Evolutionary conservation across 1,140 invertebrate species (phyloP).

Genomic region (Zaprionus davidi): DNA sequence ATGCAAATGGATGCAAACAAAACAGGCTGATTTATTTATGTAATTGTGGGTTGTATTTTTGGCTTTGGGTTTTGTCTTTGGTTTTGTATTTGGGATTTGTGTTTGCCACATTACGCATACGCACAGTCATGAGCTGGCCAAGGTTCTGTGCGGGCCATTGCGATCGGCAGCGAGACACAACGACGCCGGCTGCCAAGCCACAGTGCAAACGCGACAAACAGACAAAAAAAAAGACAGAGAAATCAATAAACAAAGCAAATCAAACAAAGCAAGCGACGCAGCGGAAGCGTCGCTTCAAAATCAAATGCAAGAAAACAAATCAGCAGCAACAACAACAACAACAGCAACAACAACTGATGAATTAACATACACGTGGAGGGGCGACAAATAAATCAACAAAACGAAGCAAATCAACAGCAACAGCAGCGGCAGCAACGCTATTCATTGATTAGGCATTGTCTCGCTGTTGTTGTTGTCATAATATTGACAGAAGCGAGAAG

Average conservation of each 20-base stretch:
- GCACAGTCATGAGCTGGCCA: conserved; percentile 14
- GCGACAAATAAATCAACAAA: conserved; percentile 25
- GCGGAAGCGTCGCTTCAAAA: conserved; percentile 30
- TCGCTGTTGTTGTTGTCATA: background rate
- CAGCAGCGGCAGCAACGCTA: background rate
- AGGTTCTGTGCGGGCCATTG: conserved; percentile 28
- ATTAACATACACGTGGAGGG: conserved; percentile 29
- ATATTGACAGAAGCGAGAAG: conserved; percentile 1
- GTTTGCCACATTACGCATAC: conserved; percentile 25
- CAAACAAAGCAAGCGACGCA: conserved; percentile 29
- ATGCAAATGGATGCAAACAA: conserved; percentile 12
- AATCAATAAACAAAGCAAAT: conserved; percentile 26
- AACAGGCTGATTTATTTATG: conserved; percentile 21
- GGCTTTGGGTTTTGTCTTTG: background rate
- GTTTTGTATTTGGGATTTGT: background rate
- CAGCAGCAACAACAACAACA: conserved; percentile 7
- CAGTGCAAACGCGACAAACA: conserved; percentile 9
- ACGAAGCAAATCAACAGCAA: background rate
- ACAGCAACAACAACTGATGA: background rate
- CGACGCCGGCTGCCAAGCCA: conserved; percentile 28
- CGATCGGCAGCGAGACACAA: conserved; percentile 22
- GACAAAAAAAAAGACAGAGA: conserved; percentile 10
- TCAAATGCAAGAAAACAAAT: conserved; percentile 16
- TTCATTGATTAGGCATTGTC: conserved; percentile 12
- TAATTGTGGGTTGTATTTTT: conserved; percentile 23